Conservation (phyloP, 2,888 invertebrate species). For the Rhingia rostrata region DNA sequence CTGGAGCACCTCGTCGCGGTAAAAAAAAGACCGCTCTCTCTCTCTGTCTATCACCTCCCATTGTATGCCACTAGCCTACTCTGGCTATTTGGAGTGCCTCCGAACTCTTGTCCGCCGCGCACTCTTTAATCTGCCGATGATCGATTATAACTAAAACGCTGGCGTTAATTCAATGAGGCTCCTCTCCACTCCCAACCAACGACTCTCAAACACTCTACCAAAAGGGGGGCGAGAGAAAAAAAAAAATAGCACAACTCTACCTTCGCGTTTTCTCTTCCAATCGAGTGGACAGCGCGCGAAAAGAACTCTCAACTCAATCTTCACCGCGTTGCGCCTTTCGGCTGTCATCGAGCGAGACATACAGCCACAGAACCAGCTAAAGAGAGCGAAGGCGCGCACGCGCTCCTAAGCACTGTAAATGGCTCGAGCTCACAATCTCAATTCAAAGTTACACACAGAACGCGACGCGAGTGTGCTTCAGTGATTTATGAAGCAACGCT, state of each 20-base stretch:
- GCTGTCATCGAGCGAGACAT: conserved; percentile 55
- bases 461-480: conserved; percentile 27
- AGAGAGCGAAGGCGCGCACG: conserved; percentile 68
- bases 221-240: background rate
- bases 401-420: conserved; percentile 64
- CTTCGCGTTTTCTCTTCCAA: conserved; percentile 39
- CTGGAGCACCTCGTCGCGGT: conserved; percentile 9
- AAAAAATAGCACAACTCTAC: conserved; percentile 6
- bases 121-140: conserved; percentile 54
- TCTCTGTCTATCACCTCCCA: background rate
- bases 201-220: conserved; percentile 19
- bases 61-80: conserved; percentile 8
- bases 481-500: conserved; percentile 71
- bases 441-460: conserved; percentile 26
- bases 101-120: background rate
- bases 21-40: conserved; percentile 5
- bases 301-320: conserved; percentile 68
- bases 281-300: conserved; percentile 40
- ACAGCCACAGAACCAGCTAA: conserved; percentile 10
- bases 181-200: background rate
- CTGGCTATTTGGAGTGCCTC: conserved; percentile 32
- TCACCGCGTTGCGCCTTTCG: conserved; percentile 69
- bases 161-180: conserved; percentile 65
- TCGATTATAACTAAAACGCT: conserved; percentile 48
- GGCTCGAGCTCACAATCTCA: conserved; percentile 40